These are phyloP conservation scores for Gasteruption jaculator DNA, from an alignment of 2,888 invertebrate species.

Conservation along the genomic window DNA sequence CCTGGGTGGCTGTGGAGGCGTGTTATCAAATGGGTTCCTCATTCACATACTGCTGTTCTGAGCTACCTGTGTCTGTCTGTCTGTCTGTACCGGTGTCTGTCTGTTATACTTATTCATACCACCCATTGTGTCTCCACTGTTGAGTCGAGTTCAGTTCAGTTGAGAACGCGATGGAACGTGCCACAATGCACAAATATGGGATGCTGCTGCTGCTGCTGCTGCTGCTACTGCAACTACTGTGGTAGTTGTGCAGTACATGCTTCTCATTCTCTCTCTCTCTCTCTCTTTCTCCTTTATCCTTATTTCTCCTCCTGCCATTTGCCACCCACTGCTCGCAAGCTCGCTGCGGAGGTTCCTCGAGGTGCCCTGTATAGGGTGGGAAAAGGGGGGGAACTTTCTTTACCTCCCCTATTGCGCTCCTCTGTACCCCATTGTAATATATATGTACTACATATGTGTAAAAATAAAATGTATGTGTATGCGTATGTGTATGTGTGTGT, in stretches of 20 bases:
- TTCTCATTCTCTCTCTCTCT: conserved; percentile 5
- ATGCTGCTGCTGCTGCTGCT: too few species aligned
- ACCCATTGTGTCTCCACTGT: conserved; percentile 47
- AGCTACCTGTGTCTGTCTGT: conserved; percentile 51
- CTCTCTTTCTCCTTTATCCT: not conserved
- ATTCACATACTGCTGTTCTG: conserved; percentile 51
- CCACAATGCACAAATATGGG: conserved; percentile 51
- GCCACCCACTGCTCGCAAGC: conserved; percentile 20
- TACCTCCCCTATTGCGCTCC: too few species aligned
- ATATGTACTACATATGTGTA: too few species aligned
- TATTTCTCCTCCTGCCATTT: conserved; percentile 23
- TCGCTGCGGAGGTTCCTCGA: too few species aligned
- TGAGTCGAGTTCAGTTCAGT: conserved; percentile 45
- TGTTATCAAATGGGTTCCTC: conserved; percentile 53
- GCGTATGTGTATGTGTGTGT: too few species aligned
- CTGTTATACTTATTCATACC: conserved; percentile 52
- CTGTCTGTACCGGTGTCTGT: conserved; percentile 50
- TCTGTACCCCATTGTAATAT: too few species aligned
- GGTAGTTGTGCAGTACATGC: too few species aligned
- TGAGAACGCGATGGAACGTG: conserved; percentile 52
- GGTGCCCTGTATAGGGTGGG: too few species aligned
- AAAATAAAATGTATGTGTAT: too few species aligned
- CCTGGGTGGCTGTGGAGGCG: conserved; percentile 50
- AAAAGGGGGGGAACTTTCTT: too few species aligned
- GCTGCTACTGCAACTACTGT: too few species aligned